Base-by-base conservation (phyloP, 2,888 invertebrate species). In the Coecobrya sp. region DNA sequence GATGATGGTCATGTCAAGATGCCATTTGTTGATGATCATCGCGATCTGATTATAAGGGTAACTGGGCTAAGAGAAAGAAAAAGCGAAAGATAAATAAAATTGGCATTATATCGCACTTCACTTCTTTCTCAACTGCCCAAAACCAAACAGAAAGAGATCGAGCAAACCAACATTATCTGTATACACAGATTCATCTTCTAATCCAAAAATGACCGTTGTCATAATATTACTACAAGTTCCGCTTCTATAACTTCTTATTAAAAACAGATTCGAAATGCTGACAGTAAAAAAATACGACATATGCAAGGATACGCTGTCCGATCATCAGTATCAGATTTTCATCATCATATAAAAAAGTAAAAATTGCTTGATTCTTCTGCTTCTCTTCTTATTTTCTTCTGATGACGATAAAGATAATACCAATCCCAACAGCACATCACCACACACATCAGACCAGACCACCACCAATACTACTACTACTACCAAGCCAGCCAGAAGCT, bases 401-500 rank as follows among this genome's bases (percentile, higher is more conserved):
- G 70, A 70, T 36, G 81, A 55, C 13, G 55, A 55, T 59, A 22
- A 81, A 30, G 82, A 59, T 84, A 65, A 68, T 84, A 42, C 65
- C 55, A 36, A 81, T 36, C n/a, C n/a, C 30, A 30, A 79, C 22
- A 49, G 49, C 19, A n/a, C 2, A 79, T 16, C 79, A 79, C 7
- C 55, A 52, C 52, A 79, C 55, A 73, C 36, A 90, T 42, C 85
- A 68, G 27, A 84, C 65, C 36, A 84, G 49, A 76, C 13, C 19
- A 82, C 82, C 82, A 65, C 10, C 65, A n/a, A n/a, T n/a, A 45
- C 10, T 42, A 59, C 16, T 13, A 36, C 27, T 16, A 19, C n/a
- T 13, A n/a, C n/a, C n/a, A n/a, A 76, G 49, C 76, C 79, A 90
- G 90, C 91, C 91, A 91, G 91, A 70, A 91, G 91, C 91, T 70